Evolutionary conservation across 2,797 vertebrate species (phyloP), one percentile per base, ranked within the genome.

Genomic region (Pelobates cultripes): DNA sequence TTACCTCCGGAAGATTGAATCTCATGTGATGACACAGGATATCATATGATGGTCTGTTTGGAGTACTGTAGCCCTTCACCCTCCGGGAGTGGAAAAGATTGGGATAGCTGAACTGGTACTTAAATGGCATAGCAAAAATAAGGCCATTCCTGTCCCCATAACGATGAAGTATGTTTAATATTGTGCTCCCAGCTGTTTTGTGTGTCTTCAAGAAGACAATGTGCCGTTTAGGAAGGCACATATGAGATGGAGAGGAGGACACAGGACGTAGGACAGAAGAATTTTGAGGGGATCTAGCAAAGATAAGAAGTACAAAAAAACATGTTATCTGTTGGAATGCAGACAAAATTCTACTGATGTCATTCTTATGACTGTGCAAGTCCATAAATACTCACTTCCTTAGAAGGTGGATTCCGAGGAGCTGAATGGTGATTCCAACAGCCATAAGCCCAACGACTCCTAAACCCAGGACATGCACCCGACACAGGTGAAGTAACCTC

Each of bases 21-120:
- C 96, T 94, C 97, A 98, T 97, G 86, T 98, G 97, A 78, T 98
- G 97, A 78, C 94, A 96, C 87, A 98, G 95, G 87, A 98, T 95
- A 89, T 96, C 92, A 77, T 96, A 97, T 75, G 92, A 89, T 3
- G 84, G 9, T 28, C 86, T 87, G 2, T 88, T 84, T 9, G 90
- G 91, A 0, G 92, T 92, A 17, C 67, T 86, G 89, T 95, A 97
- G 0, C 95, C 96, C 90, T 97, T 97, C 73, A 98, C 96, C 76
- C 91, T 85, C 74, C 93, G 92, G 2, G 96, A 94, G 5, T 94
- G 94, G 91, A 98, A 98, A 66, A 92, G 88, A 17, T 88, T 88
- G 0, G 97, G 97, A 86, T 98, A 98, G 73, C 93, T 95, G 40
- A 98, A 95, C 91, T 98, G 96, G 93, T 97, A 97, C 57, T 92